Evolutionary conservation across 2,888 invertebrate genomes (phyloP).

Genomic region (Lamellibrachia satsuma): DNA sequence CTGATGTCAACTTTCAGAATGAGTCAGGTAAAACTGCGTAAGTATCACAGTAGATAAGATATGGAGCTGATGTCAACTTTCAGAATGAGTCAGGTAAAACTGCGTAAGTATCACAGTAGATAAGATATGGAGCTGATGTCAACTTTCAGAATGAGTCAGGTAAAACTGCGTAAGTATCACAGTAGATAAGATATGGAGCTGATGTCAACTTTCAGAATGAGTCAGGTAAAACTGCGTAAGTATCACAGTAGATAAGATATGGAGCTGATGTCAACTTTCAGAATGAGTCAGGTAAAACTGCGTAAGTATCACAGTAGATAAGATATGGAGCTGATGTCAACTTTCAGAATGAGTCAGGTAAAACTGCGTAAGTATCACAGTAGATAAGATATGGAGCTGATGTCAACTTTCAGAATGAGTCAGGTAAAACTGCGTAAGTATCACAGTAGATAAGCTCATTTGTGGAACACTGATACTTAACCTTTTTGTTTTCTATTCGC

Average conservation of each 20-base stretch:
- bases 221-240: slow-evolving; percentile 63
- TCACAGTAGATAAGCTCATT: neutral
- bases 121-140: slow-evolving; percentile 59
- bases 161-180: slow-evolving; percentile 60
- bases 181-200: slow-evolving; percentile 57
- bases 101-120: slow-evolving; percentile 56
- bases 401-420: slow-evolving; percentile 58
- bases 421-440: slow-evolving; percentile 64
- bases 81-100: slow-evolving; percentile 63
- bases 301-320: slow-evolving; percentile 57
- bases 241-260: slow-evolving; percentile 42
- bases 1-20: slow-evolving; percentile 59
- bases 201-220: slow-evolving; percentile 61
- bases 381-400: slow-evolving; percentile 60
- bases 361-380: slow-evolving; percentile 60
- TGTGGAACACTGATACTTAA: too few species aligned
- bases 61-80: slow-evolving; percentile 59
- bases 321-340: slow-evolving; percentile 60
- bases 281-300: slow-evolving; percentile 63
- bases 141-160: slow-evolving; percentile 60
- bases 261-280: slow-evolving; percentile 60
- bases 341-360: slow-evolving; percentile 59
- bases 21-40: slow-evolving; percentile 64
- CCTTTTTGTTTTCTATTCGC: too few species aligned
- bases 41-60: slow-evolving; percentile 49